Base-by-base conservation (phyloP, 2,888 invertebrate genomes). In the Dichetophora obliterata region DNA sequence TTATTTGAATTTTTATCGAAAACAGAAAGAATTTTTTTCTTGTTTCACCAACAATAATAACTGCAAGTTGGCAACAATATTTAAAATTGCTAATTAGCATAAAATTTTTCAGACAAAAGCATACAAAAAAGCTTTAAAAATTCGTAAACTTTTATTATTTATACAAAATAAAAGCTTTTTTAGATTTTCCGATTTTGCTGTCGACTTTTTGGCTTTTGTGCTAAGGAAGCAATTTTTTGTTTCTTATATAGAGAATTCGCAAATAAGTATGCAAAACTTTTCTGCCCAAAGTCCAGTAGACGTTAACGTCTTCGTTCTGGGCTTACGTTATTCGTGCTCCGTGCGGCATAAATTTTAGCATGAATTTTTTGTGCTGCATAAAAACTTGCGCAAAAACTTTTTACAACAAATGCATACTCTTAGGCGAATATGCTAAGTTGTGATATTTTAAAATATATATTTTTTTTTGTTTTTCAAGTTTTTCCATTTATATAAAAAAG, bases 31-130 rank as follows among this genome's bases (percentile, higher is more conserved):
- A 5, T 16, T 43, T 43, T 43, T 19, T 48, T 22, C n/a, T 34
- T 31, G 3, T 27, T 9, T 54, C n/a, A 63, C 31, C 63, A 31
- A 43, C 37, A 66, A 66, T 31, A 31, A 31, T 66, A 43, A 66
- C 22, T 66, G 52, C 22, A 27, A n/a, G 70, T 54, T 54, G 57
- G 57, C 54, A 70, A 70, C 70, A 57, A 19, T 54, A 34, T 54
- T 54, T 14, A 22, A 14, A 70, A 70, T 37, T 70, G 31, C 70
- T 54, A 70, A 70, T 70, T 70, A 70, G 70, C 70, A 57, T 54
- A n/a, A 31, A 54, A 70, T 54, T 70, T 14, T 22, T 16, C 37
- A 50, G 63, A 27, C 22, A 63, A 63, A 27, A 63, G 27, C 59
- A 59, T 14, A 27, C 22, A 59, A 59, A 27, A 22, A 16, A 19